Evolutionary conservation across 2,888 invertebrate genomes (phyloP).

Genomic region (Drosophila algonquin): DNA sequence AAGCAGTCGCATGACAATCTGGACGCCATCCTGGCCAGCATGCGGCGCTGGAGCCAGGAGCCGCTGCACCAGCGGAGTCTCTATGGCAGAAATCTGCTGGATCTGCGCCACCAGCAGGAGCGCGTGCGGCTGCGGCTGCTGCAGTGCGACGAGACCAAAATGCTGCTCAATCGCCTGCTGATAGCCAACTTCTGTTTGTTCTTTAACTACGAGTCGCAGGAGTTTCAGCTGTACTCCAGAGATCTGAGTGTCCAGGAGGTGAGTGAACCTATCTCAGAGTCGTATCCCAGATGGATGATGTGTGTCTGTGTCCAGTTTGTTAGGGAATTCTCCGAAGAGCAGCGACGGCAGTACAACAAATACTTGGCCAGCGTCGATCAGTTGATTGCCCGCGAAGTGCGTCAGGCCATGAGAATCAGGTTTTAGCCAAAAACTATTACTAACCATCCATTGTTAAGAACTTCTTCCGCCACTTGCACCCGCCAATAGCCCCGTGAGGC

Average conservation of each 20-base stretch:
- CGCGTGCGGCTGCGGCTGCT: slow-evolving; percentile 71
- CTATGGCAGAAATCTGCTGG: slow-evolving; percentile 78
- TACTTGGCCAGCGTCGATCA: slow-evolving; percentile 84
- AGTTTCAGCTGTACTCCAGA: slow-evolving; percentile 62
- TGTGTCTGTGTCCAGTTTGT: slow-evolving; percentile 62
- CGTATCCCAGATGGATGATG: background rate
- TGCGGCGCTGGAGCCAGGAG: slow-evolving; percentile 89
- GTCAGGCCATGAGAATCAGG: slow-evolving; percentile 80
- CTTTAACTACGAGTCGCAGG: slow-evolving; percentile 72
- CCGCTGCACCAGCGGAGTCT: slow-evolving; percentile 91
- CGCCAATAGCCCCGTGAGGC: background rate
- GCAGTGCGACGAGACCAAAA: slow-evolving; percentile 79
- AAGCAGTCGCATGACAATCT: slow-evolving; percentile 86
- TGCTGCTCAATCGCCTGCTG: slow-evolving; percentile 76
- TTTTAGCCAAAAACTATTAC: slow-evolving; percentile 33
- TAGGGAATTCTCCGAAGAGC: slow-evolving; percentile 81
- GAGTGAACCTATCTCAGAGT: background rate
- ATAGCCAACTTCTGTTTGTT: slow-evolving; percentile 81
- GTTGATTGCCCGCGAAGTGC: slow-evolving; percentile 76
- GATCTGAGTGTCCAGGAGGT: slow-evolving; percentile 76
- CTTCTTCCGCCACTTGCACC: slow-evolving; percentile 31
- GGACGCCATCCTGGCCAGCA: slow-evolving; percentile 85
- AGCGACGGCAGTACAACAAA: slow-evolving; percentile 85
- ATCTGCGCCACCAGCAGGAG: slow-evolving; percentile 79
- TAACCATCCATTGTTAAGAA: slow-evolving; percentile 23